phyloP scores from a whole-genome alignment of 2,888 invertebrate species.

The Ditula angustiorana region DNA sequence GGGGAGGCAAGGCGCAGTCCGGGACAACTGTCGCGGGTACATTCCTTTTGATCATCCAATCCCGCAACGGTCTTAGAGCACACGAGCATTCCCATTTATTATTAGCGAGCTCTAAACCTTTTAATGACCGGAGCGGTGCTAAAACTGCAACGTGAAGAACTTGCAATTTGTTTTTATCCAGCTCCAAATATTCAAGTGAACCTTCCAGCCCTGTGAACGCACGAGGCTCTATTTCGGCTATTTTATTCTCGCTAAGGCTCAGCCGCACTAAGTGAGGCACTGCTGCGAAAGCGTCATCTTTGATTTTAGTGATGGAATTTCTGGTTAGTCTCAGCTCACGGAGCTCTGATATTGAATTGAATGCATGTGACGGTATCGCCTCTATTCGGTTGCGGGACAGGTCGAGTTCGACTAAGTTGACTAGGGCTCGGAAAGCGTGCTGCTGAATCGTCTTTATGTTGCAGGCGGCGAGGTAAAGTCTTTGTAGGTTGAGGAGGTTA shows the following conservation, averaged over 20 bases:
- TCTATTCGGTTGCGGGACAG: constrained; percentile 90
- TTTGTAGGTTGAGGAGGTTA: constrained; percentile 92
- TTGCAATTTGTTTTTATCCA: constrained; percentile 90
- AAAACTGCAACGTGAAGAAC: constrained; percentile 88
- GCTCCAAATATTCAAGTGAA: constrained; percentile 90
- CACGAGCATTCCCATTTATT: constrained; percentile 95
- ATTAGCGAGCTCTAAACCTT: constrained; percentile 90
- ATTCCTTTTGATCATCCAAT: constrained; percentile 92
- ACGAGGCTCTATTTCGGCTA: constrained; percentile 88
- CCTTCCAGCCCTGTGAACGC: constrained; percentile 91
- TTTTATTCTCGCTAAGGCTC: constrained; percentile 90
- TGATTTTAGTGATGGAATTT: constrained; percentile 90
- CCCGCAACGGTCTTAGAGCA: constrained; percentile 88
- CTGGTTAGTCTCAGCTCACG: constrained; percentile 90
- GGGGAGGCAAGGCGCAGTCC: constrained; percentile 87
- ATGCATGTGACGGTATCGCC: constrained; percentile 89
- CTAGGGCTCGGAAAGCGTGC: constrained; percentile 91
- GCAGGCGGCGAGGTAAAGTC: constrained; percentile 90
- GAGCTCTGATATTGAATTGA: constrained; percentile 90
- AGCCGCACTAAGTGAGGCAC: constrained; percentile 89
- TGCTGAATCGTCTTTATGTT: constrained; percentile 88
- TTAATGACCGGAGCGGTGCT: constrained; percentile 88
- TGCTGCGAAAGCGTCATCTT: constrained; percentile 88
- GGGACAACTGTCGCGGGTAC: constrained; percentile 89
- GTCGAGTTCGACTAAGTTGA: constrained; percentile 93